These are phyloP conservation scores for Alca torda DNA, from an alignment of 2,797 vertebrate genomes.

Conservation along the genomic window DNA sequence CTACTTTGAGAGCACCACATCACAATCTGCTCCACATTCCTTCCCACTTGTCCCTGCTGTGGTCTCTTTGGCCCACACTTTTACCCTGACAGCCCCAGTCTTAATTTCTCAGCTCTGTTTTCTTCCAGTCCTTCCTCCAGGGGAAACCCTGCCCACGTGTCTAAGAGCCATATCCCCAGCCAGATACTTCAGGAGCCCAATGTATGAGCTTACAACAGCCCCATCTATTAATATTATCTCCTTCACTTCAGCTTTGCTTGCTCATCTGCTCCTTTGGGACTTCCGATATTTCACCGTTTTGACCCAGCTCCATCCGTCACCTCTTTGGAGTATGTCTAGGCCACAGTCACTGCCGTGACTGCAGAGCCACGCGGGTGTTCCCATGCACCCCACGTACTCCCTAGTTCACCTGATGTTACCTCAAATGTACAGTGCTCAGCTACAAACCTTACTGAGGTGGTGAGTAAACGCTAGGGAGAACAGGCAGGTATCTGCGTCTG, in stretches of 20 bases:
- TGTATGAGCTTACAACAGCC: not conserved
- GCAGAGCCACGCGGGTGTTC: not conserved
- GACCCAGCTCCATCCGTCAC: not conserved
- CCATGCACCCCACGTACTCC: not conserved
- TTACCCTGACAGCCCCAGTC: not conserved
- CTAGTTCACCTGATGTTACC: not conserved
- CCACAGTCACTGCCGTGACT: not conserved
- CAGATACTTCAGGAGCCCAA: not conserved
- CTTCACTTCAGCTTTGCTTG: not conserved
- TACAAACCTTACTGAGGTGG: not conserved
- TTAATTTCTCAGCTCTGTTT: not conserved
- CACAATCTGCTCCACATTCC: not conserved
- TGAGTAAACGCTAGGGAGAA: not conserved
- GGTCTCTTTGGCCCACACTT: not conserved
- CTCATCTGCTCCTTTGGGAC: not conserved
- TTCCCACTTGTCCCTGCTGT: not conserved
- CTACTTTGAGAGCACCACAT: not conserved
- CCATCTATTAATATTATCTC: not conserved
- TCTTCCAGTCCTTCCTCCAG: not conserved
- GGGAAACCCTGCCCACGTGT: not conserved
- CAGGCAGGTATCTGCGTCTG: not conserved
- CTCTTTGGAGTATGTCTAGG: not conserved
- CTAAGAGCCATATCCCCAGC: not conserved
- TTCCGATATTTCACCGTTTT: not conserved
- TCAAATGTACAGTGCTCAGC: not conserved